Evolutionary conservation across 2,113 vertebrate species (phyloP).

Genomic region (Henicopernis longicauda): DNA sequence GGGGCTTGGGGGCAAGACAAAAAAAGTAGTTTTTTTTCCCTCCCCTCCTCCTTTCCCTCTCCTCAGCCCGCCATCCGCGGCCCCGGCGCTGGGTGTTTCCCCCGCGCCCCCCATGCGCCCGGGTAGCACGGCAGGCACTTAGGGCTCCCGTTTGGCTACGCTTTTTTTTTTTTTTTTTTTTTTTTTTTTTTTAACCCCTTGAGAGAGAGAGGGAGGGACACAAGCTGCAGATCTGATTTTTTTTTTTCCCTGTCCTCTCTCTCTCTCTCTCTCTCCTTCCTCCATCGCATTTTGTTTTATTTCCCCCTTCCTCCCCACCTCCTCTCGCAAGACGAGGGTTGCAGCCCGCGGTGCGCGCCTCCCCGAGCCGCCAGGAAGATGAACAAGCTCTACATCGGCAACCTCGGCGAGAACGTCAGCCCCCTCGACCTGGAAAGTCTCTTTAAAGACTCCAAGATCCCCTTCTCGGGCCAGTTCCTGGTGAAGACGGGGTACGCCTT

Average conservation of each 20-base stretch:
- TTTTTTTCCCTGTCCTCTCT: not conserved
- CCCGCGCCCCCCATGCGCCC: slow-evolving; percentile 45
- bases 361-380: slow-evolving; percentile 77
- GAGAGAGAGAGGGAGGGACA: slow-evolving; percentile 15
- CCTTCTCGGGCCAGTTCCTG: slow-evolving; percentile 90
- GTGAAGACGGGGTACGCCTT: slow-evolving; percentile 97
- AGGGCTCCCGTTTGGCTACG: slow-evolving; percentile 14
- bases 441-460: slow-evolving; percentile 96
- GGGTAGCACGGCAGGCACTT: slow-evolving; percentile 52
- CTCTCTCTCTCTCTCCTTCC: slow-evolving; percentile 14
- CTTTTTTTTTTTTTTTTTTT: not conserved
- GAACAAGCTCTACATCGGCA: slow-evolving; percentile 99
- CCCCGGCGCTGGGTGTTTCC: slow-evolving; percentile 51
- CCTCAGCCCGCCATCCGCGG: slow-evolving; percentile 70
- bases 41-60: slow-evolving; percentile 25
- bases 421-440: slow-evolving; percentile 94
- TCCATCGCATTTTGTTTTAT: slow-evolving; percentile 52
- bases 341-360: slow-evolving; percentile 37
- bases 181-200: not conserved
- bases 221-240: slow-evolving; percentile 26
- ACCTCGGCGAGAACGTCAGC: slow-evolving; percentile 92
- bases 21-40: slow-evolving; percentile 78
- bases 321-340: slow-evolving; percentile 50
- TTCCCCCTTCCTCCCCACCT: slow-evolving; percentile 39
- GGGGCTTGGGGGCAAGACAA: slow-evolving; percentile 79